Evolutionary conservation across 2,797 vertebrate genomes (phyloP), one percentile per base, ranked within the genome.

Genomic region (Denticeps clupeoides): DNA sequence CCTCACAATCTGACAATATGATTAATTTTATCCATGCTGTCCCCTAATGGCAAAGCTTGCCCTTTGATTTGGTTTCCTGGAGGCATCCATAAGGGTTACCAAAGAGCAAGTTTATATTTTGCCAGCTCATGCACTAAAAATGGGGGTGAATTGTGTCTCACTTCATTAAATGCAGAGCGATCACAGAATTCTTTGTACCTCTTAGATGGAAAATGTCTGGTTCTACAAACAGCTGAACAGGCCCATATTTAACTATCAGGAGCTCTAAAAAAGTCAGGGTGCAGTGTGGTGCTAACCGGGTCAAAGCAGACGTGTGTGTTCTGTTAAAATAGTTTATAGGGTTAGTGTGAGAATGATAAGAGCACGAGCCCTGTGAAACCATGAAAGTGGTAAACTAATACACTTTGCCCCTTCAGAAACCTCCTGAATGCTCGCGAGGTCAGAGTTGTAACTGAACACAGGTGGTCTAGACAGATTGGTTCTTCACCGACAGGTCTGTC

Each of bases 301-400:
- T 79, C 69, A 71, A 33, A 63, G 51, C 56, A 22, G 58, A 53
- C 58, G 45, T 41, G 24, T 21, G 37, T 33, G 37, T 55, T 66
- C 62, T 60, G 57, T 62, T 72, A 57, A 59, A 65, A 63, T 67
- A 65, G 76, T 79, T 77, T 71, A 78, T 72, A 62, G 68, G 41
- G 69, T 67, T 65, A 59, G 51, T 56, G 69, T 58, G 68, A 65
- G 74, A 75, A 76, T 71, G 72, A 80, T 69, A 64, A 60, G 70
- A 67, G 69, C 70, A 70, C 69, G 78, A 71, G 60, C 64, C 28
- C 54, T 74, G 70, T 56, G 68, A 63, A 57, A 71, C 73, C 72
- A 41, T 67, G 79, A 80, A 77, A 78, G 63, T 53, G 53, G 74
- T 73, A 77, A 79, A 65, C 72, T 72, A 76, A 81, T 80, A 74